phyloP scores from a whole-genome alignment of 2,113 vertebrate species.

The Sinocyclocheilus rhinocerous region DNA sequence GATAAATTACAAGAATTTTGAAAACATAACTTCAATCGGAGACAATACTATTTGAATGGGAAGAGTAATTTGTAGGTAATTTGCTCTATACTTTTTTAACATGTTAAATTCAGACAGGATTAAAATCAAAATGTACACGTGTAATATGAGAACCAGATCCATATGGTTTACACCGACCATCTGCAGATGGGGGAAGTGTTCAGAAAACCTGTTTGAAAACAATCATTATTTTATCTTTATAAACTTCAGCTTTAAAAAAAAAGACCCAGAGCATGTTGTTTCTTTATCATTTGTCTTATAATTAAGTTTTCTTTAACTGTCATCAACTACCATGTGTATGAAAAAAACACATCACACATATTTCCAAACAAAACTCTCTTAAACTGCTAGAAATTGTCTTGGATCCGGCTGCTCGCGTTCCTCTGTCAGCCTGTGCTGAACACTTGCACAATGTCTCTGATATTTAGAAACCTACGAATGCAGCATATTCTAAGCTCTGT shows the following conservation, averaged over 20 bases:
- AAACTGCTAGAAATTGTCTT: neutral
- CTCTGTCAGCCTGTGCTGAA: conserved; percentile 4
- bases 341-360: neutral
- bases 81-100: too few relatives aligned
- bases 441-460: conserved; percentile 16
- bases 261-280: neutral
- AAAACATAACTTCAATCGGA: too few relatives aligned
- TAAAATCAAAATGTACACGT: neutral
- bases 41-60: too few relatives aligned
- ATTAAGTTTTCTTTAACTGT: neutral
- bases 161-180: too few relatives aligned
- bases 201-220: neutral
- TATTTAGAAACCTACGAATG: conserved; percentile 29
- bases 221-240: neutral
- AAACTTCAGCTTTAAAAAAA: too few relatives aligned
- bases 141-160: too few relatives aligned
- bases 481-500: conserved; percentile 47
- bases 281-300: neutral
- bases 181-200: too few relatives aligned
- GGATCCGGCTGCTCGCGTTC: neutral
- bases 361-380: conserved; percentile 15
- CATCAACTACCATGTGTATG: neutral
- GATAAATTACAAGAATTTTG: too few relatives aligned
- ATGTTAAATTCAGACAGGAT: neutral
- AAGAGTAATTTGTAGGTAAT: too few relatives aligned